These are phyloP conservation scores for Cirrhinus mrigala DNA, from an alignment of 2,797 vertebrate species.

Conservation along the genomic window DNA sequence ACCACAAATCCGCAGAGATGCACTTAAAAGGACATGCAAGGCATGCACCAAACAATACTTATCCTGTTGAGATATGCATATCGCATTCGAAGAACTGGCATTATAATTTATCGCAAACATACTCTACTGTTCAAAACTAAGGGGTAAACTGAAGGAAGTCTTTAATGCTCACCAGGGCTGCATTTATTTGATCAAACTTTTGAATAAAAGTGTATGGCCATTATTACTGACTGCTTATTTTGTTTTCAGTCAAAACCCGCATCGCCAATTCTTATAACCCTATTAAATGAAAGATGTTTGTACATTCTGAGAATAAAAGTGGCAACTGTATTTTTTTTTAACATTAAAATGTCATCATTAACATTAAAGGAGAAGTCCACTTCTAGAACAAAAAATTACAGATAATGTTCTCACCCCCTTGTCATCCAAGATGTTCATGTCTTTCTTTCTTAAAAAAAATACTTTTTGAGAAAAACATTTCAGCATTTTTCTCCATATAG, in stretches of 20 bases:
- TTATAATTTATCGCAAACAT: neutral
- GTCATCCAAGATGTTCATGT: no score
- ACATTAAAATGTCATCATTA: no score
- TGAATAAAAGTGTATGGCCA: neutral
- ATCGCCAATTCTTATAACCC: neutral
- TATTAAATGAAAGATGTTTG: no score
- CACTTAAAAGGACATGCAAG: conserved; percentile 17
- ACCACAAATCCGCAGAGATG: conserved; percentile 8
- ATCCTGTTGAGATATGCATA: conserved; percentile 13
- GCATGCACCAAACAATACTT: conserved; percentile 34
- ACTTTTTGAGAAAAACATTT: no score
- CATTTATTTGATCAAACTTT: neutral
- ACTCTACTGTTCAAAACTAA: neutral
- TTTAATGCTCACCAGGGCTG: neutral
- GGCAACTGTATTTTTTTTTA: no score
- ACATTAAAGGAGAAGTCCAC: no score
- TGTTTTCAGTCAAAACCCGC: neutral
- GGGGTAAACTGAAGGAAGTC: neutral
- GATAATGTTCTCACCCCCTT: no score
- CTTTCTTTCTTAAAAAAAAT: no score
- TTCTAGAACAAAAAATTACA: no score
- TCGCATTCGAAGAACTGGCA: neutral
- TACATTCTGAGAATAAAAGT: no score
- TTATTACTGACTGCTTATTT: neutral
- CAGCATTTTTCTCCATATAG: no score